Base-by-base conservation (phyloP, 1,140 invertebrate species). In the Macrobrachium rosenbergii region DNA sequence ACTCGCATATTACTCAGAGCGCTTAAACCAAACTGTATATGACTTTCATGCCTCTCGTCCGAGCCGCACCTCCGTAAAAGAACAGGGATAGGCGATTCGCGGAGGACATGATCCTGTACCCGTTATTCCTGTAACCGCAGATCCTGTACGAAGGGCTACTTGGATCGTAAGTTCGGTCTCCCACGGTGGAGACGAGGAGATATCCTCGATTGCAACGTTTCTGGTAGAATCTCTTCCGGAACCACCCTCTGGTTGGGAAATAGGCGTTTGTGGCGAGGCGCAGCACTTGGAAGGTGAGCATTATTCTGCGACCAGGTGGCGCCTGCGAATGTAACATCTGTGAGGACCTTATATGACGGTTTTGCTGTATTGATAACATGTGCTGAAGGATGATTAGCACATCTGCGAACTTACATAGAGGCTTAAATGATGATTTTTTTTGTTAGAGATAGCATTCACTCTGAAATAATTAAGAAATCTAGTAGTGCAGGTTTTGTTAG, bases 141-240 rank as follows among this genome's bases (percentile, higher is more conserved):
- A 77, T 23, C 75, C 58, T 77, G 14, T n/a, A 5, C 12, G 75
- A 17, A 52, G 3, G 8, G 5, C 16, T 14, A 43, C 16, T 2
- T 14, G 7, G 72, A 16, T 37, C 12, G 43, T 77, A 77, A 52
- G 28, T 52, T 11, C 37, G 16, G n/a, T 77, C 21, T 2, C 75
- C 75, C 10, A n/a, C 10, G 21, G 21, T 37, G 5, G 75, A 77
- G 11, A 77, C 75, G 3, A 77, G 75, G 37, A 77, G 3, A 43
- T 77, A 77, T 8, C 75, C 75, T 21, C 75, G 75, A 45, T 45
- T 3, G 75, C 75, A 77, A 37, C 19, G 43, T 21, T 52, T 77
- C 75, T 77, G 75, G 75, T 77, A 77, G 43, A 14, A 77, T 17
- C 75, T 37, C 43, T 14, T 37, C 75, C n/a, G 21, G 75, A 77